Base-by-base conservation (phyloP, 2,888 invertebrate genomes). In the Leptinotarsa haldemani region DNA sequence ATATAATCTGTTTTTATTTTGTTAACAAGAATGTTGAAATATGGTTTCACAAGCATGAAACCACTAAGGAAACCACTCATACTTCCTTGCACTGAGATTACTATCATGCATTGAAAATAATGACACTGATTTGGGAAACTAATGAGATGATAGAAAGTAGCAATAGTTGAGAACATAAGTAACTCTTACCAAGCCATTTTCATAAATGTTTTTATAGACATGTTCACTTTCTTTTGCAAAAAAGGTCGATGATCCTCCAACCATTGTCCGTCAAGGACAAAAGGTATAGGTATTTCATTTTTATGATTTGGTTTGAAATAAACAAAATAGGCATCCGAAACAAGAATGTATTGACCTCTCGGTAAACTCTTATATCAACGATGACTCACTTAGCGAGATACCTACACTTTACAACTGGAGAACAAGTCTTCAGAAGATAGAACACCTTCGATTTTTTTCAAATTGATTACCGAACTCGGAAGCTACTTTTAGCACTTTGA, bases 301-400 rank as follows among this genome's bases (percentile, higher is more conserved):
- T 22, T 71, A 69, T 65, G 65, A 72, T 50, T 69, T 67, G 69
- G 66, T 72, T 40, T 53, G 40, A 66, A 53, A 63, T 72, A 40
- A 75, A 67, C 64, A 64, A 72, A 67, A 61, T 72, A 61, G 25
- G 53, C 76, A 71, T 75, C 68, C 63, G 79, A 80, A 81, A 82
- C 82, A 80, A 82, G 82, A 82, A 83, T 83, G 79, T 85, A 84
- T 83, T 85, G 84, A 85, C 85, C 84, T 83, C 84, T 22, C 56
- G 16, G 56, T 56, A 22, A 3, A 79, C 80, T 81, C 81, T 82
- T 81, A 76, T 82, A 79, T 81, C 76, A 73, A 78, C 61, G 83
- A 83, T 84, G 84, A 84, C 81, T 84, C 83, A 84, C 78, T 82
- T 80, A 73, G 68, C 72, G 67, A 78, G 80, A 79, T 79, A 78